Evolutionary conservation across 2,797 vertebrate species (phyloP), one percentile per base, ranked within the genome.

Genomic region (Triplophysa yarkandensis): DNA sequence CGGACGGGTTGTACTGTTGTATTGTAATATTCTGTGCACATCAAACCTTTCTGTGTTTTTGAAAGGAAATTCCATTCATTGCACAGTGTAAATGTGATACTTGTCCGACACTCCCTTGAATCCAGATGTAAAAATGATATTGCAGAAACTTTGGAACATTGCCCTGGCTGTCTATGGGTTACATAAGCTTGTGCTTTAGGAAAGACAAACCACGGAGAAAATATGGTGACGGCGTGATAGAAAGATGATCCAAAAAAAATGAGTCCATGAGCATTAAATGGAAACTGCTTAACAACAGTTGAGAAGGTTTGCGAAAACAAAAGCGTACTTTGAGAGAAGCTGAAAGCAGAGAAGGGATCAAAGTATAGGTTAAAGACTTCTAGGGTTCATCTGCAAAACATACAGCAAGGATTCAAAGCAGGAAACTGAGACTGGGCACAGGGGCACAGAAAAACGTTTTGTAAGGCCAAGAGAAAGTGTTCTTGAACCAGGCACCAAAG

Each of bases 181-280:
- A 88, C 60, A 80, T 87, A 90, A 89, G 58, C 82, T 73, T 80
- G 84, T 62, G 48, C 63, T 76, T 77, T 69, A 78, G 57, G 72
- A 81, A 84, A 86, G 80, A 39, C 13, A 36, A 36, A 9, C 8
- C n/a, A n/a, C n/a, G n/a, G n/a, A n/a, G n/a, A n/a, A n/a, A n/a
- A n/a, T n/a, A n/a, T n/a, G n/a, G n/a, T n/a, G n/a, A n/a, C n/a
- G n/a, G n/a, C n/a, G n/a, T n/a, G 34, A 36, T 39, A 36, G n/a
- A 28, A 10, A 21, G n/a, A 41, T 8, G 30, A 11, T 39, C n/a
- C n/a, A 72, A 27, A 19, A 6, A 54, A 25, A 46, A 16, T 1
- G 19, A 8, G 2, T 46, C 27, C 14, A 3, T n/a, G 27, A 27
- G 19, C 54, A 17, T 17, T 7, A 23, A 62, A 36, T 23, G 25